phyloP scores from a whole-genome alignment of 2,113 vertebrate species.

The Amia ocellicauda region DNA sequence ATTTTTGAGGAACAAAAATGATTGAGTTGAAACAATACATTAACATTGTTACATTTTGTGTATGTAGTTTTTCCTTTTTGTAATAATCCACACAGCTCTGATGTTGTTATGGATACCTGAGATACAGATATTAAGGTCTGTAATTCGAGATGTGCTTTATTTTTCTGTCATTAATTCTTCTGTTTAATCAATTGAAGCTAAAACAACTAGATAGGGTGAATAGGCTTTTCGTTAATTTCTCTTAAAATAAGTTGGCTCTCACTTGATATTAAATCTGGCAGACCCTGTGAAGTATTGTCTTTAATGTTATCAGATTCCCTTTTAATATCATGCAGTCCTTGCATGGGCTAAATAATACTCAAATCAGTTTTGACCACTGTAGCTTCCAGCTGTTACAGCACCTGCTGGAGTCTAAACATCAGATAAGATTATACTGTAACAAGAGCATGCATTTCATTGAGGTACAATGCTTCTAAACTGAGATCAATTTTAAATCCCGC shows the following conservation, averaged over 20 bases:
- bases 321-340: constrained; percentile 23
- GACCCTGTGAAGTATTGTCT: constrained; percentile 10
- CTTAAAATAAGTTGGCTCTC: too few species aligned
- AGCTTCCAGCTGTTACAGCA: constrained; percentile 16
- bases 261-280: constrained; percentile 6
- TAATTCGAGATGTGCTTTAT: too few species aligned
- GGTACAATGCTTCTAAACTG: constrained; percentile 9
- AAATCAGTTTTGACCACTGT: constrained; percentile 20
- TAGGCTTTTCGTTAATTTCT: too few species aligned
- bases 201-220: too few species aligned
- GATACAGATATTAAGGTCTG: too few species aligned
- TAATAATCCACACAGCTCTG: too few species aligned
- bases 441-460: constrained; percentile 25
- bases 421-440: constrained; percentile 18
- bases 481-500: too few species aligned
- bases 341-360: constrained; percentile 25
- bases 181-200: constrained; percentile 16
- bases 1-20: too few species aligned
- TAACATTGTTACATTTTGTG: too few species aligned
- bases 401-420: constrained; percentile 31
- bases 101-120: too few species aligned
- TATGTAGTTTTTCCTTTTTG: too few species aligned
- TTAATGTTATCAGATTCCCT: constrained; percentile 22
- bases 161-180: constrained; percentile 3
- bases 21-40: too few species aligned